Base-by-base conservation (phyloP, 2,113 vertebrate species). In the Corythoichthys haematopterus region DNA sequence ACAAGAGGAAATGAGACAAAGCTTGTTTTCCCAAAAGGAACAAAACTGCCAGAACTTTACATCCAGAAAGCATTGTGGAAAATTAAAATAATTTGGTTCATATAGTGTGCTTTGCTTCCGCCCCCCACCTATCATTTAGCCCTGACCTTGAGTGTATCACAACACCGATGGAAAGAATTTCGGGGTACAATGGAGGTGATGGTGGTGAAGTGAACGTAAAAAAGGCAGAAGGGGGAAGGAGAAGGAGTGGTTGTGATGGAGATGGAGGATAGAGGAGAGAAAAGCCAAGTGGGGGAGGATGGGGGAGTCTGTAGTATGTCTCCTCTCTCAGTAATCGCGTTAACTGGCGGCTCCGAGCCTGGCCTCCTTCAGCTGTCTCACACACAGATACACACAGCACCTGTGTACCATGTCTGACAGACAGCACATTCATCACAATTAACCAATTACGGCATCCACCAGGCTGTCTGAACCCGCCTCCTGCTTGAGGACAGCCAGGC, bases 341-440 rank as follows among this genome's bases (percentile, higher is more conserved):
- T 92, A 94, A 79, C 85, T 87, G 83, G 87, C 87, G 80, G 87
- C 89, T 90, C 83, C 71, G 74, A 79, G 84, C 87, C 85, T 87
- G 85, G 87, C 87, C 86, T 91, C 90, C 90, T 57, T 89, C 89
- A 84, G 81, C 92, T 87, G 85, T 87, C 83, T 80, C 81, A 89
- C 78, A 86, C n/a, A 70, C 76, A 80, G 82, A 83, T 84, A 78
- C 85, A 80, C 71, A 73, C 67, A 85, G 72, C 92, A 92, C 93
- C 92, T 92, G 92, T 92, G 91, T 91, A 88, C 76, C 91, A 87
- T 74, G 78, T 75, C 82, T 82, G 84, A 91, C 87, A 88, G 91
- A 82, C 89, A 82, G 66, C 87, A 90, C 92, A 94, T 94, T 93
- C 88, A 94, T 94, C 94, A 94, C 78, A 88, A 91, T 93, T 87